Percentiles rank a stretch among this genome's conserved stretches.
phyloP scores from a whole-genome alignment of 2,888 invertebrate genomes.

The Steinernema scapterisci region DNA sequence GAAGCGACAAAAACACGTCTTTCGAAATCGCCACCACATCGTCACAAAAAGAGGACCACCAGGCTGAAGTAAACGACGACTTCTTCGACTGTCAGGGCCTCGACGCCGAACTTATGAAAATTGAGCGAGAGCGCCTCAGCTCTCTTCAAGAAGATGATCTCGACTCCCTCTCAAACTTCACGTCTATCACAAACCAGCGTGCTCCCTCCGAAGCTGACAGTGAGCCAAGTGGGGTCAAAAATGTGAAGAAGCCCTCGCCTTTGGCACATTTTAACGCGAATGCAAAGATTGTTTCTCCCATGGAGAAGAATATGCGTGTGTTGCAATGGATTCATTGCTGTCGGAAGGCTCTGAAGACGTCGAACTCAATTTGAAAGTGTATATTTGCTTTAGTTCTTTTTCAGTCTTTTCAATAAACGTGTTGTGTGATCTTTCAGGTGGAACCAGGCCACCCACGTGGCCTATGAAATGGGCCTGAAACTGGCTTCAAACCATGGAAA shows the following conservation, averaged over 20 bases:
- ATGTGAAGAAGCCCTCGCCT: not conserved
- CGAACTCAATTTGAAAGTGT: not conserved
- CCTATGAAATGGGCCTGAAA: too few relatives aligned
- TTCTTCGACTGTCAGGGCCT: constrained; percentile 21
- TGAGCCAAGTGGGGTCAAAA: not conserved
- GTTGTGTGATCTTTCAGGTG: not conserved
- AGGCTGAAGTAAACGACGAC: not conserved
- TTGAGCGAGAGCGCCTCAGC: not conserved
- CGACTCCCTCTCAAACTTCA: constrained; percentile 16
- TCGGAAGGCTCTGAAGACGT: not conserved
- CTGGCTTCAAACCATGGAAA: not conserved
- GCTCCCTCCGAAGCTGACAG: not conserved
- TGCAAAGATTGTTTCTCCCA: constrained; percentile 6
- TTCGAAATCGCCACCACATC: constrained; percentile 2
- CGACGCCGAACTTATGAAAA: constrained; percentile 13
- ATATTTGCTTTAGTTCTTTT: constrained; percentile 6
- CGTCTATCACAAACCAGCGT: constrained; percentile 8
- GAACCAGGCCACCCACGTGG: too few relatives aligned
- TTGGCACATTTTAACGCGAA: constrained; percentile 20
- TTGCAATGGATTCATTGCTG: constrained; percentile 25
- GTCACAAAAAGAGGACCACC: too few relatives aligned
- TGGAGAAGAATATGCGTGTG: constrained; percentile 29
- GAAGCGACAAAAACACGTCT: constrained; percentile 3
- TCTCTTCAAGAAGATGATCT: not conserved
- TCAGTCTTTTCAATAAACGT: not conserved